Conservation (phyloP, 2,797 vertebrate genomes). For the Gobio occitaniae region DNA sequence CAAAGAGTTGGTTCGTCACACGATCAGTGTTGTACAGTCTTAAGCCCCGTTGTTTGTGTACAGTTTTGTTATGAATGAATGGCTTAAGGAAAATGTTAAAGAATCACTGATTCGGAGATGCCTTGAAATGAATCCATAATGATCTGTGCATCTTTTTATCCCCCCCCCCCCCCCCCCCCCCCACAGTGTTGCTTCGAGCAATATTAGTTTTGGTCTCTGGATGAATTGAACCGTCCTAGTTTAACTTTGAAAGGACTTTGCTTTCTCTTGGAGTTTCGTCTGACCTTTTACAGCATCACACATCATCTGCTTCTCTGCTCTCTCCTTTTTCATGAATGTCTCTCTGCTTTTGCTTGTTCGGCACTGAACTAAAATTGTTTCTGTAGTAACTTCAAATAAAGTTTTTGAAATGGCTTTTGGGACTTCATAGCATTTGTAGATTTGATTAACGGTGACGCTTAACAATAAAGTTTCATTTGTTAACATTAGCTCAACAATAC, state of each 20-base stretch:
- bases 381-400: slow-evolving; percentile 78
- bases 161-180: too few relatives aligned
- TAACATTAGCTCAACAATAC: background rate
- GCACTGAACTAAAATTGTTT: slow-evolving; percentile 60
- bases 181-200: slow-evolving; percentile 23
- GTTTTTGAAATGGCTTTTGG: slow-evolving; percentile 65
- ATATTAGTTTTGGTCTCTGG: slow-evolving; percentile 18
- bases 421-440: background rate
- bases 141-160: background rate
- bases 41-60: slow-evolving; percentile 34
- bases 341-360: slow-evolving; percentile 62
- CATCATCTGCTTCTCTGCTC: slow-evolving; percentile 30
- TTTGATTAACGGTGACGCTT: background rate
- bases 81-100: slow-evolving; percentile 35
- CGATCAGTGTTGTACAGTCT: slow-evolving; percentile 55
- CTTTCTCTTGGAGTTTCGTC: slow-evolving; percentile 54
- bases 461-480: background rate
- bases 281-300: slow-evolving; percentile 55
- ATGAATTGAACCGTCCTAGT: slow-evolving; percentile 34
- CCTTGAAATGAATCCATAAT: slow-evolving; percentile 45
- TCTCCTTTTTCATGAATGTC: slow-evolving; percentile 24
- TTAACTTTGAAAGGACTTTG: slow-evolving; percentile 49
- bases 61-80: slow-evolving; percentile 47
- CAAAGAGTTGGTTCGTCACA: slow-evolving; percentile 63
- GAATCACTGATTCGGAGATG: slow-evolving; percentile 41